Evolutionary conservation across 2,797 vertebrate genomes (phyloP).

Genomic region (Sebastes vulpes): DNA sequence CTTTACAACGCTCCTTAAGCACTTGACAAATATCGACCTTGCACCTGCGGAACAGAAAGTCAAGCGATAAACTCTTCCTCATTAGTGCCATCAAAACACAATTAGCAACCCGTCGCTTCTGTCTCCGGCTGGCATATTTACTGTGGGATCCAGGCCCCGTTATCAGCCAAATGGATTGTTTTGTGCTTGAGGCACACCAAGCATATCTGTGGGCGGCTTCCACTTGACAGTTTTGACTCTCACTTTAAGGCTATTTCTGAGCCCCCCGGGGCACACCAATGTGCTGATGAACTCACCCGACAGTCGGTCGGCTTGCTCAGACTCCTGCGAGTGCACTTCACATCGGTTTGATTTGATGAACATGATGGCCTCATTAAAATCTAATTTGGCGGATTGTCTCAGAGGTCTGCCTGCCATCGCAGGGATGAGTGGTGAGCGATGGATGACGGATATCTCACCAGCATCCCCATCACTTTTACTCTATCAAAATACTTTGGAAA

Average conservation of each 20-base stretch:
- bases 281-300: constrained; percentile 51
- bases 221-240: constrained; percentile 62
- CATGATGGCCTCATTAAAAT: constrained; percentile 57
- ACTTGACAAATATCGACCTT: neutral
- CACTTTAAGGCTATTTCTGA: constrained; percentile 57
- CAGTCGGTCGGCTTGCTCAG: constrained; percentile 34
- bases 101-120: neutral
- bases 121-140: constrained; percentile 14
- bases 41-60: neutral
- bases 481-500: neutral
- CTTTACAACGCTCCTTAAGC: neutral
- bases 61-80: constrained; percentile 22
- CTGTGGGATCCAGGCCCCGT: constrained; percentile 47
- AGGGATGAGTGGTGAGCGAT: neutral
- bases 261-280: constrained; percentile 16
- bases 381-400: constrained; percentile 43
- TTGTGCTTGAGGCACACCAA: constrained; percentile 59
- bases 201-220: constrained; percentile 72
- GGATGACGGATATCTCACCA: neutral
- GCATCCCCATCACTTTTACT: neutral
- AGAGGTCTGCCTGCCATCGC: constrained; percentile 16
- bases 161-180: constrained; percentile 62
- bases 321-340: constrained; percentile 37
- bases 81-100: constrained; percentile 36
- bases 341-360: constrained; percentile 56